Base-by-base conservation (phyloP, 2,113 vertebrate species). In the Gila orcuttii region DNA sequence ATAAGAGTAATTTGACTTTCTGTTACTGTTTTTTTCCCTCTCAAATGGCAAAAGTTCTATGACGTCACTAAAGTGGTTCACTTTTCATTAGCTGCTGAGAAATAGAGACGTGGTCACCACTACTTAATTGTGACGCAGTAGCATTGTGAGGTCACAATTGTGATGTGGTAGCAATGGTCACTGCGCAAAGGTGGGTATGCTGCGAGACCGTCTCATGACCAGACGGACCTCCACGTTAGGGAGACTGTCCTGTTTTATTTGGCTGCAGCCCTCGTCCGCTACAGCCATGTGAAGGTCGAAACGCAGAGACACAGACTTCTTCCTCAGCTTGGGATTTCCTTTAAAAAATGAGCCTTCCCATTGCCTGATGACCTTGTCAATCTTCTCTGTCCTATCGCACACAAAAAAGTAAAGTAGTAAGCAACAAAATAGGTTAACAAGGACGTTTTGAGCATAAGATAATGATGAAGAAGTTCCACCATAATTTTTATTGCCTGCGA, bases 301-400 rank as follows among this genome's bases (percentile, higher is more conserved):
- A 47, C 98, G 97, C 90, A 99, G 91, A 0, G 98, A 99, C 88
- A 99, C 97, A 0, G 97, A 99, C 90, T 99, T 99, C 95, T 98
- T 99, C 80, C 97, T 93, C 90, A 99, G 92, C 81, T 96, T 97
- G 19, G 98, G 98, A 89, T 99, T 99, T 91, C 98, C 98, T 91
- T 97, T 96, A 93, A 99, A 99, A 95, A 99, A 98, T 6, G 98
- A 99, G 12, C 97, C 97, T 94, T 99, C 98, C 98, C 98, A 99
- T 90, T 98, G 96, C 92, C 96, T 98, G 68, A 99, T 99, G 50
- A 98, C 96, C 93, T 97, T 95, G 91, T 98, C 98, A 71, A 99
- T 96, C 90, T 96, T 98, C 95, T 99, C 97, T 0, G 96, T 97
- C 93, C 98, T 99, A 94, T 15, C 1, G 3, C 23, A 79, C 19